A percentile compares a stretch with the other conserved stretches of the same genome.
Conservation (phyloP, 2,888 invertebrate species). For the Chloroclystis v-ata region DNA sequence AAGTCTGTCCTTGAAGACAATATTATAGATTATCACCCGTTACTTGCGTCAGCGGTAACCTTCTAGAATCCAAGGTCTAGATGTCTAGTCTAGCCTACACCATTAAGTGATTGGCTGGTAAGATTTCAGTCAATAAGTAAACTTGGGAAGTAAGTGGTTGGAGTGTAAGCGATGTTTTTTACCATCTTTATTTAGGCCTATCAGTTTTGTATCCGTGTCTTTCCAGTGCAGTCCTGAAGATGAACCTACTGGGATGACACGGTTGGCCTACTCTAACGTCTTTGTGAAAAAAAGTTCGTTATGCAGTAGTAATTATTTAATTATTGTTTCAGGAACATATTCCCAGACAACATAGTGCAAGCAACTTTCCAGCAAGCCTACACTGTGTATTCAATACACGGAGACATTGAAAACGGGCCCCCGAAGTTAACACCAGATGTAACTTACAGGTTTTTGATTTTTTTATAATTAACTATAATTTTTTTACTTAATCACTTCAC, state of each 20-base stretch:
- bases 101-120: background rate
- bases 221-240: no score
- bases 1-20: conserved; percentile 12
- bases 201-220: no score
- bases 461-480: no score
- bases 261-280: no score
- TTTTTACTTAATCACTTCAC: no score
- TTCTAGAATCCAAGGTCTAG: conserved; percentile 3
- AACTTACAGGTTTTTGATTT: conserved; percentile 71
- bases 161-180: no score
- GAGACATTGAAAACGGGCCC: conserved; percentile 73
- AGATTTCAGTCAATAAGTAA: background rate
- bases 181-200: no score
- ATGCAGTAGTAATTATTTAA: no score
- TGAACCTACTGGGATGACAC: no score
- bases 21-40: conserved; percentile 2
- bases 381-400: conserved; percentile 87
- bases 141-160: no score
- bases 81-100: background rate
- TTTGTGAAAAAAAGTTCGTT: no score
- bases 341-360: conserved; percentile 94
- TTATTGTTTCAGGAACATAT: conserved; percentile 86
- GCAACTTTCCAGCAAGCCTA: conserved; percentile 92
- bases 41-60: conserved; percentile 12
- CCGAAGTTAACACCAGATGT: conserved; percentile 55